Evolutionary conservation across 92 coral and sea anemone species (phyloP).

Genomic region (Phenganax stokvisi): DNA sequence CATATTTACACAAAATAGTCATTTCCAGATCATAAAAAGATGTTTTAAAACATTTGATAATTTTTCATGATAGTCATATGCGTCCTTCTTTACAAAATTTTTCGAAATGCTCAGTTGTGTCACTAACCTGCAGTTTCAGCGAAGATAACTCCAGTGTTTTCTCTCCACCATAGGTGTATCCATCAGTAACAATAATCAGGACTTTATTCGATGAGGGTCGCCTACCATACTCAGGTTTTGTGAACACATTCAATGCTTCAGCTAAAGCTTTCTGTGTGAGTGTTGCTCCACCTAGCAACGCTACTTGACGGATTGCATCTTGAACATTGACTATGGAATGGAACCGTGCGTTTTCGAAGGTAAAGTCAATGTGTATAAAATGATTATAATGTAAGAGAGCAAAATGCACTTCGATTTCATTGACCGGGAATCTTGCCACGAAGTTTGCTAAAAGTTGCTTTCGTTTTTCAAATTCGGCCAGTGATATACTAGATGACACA

Average conservation of each 20-base stretch:
- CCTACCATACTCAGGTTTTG: constrained; percentile 11
- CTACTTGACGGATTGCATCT: constrained; percentile 15
- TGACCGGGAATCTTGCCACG: constrained; percentile 19
- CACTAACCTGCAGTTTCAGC: constrained; percentile 31
- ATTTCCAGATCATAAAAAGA: no score
- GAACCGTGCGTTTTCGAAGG: constrained; percentile 29
- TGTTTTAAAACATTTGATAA: no score
- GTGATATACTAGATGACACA: constrained; percentile 31
- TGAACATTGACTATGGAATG: background rate
- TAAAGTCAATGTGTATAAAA: constrained; percentile 36
- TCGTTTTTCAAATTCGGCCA: constrained; percentile 5
- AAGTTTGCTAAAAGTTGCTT: constrained; percentile 2
- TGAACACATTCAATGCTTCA: constrained; percentile 13
- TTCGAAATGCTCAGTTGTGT: background rate
- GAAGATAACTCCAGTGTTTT: constrained; percentile 17
- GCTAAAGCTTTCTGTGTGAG: constrained; percentile 37
- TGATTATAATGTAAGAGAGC: constrained; percentile 50
- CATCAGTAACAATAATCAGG: constrained; percentile 41
- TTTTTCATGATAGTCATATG: no score
- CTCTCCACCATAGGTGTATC: constrained; percentile 32
- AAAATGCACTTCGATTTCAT: constrained; percentile 30
- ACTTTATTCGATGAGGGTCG: constrained; percentile 12
- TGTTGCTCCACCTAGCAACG: constrained; percentile 44
- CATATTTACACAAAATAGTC: no score
- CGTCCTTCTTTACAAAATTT: background rate